These are phyloP conservation scores for Scophthalmus maximus DNA, from an alignment of 2,113 vertebrate species.

Conservation along the genomic window DNA sequence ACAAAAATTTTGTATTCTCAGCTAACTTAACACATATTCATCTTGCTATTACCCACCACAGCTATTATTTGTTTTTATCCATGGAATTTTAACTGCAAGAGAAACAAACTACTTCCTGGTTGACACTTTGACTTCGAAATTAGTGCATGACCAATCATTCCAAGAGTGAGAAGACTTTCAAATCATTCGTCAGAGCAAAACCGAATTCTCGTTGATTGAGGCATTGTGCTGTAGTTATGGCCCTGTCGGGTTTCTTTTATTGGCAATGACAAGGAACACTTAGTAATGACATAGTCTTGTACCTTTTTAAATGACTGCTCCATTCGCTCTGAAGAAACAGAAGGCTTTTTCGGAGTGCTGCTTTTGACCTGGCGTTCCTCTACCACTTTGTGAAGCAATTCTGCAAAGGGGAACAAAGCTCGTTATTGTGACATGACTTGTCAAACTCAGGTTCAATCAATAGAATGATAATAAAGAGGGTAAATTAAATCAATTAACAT, in stretches of 20 bases:
- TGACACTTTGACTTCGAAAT: constrained; percentile 40
- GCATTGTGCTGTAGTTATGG: constrained; percentile 45
- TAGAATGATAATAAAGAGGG: constrained; percentile 74
- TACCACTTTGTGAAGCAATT: constrained; percentile 81
- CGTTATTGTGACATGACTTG: constrained; percentile 73
- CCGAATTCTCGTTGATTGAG: constrained; percentile 24
- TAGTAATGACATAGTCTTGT: constrained; percentile 62
- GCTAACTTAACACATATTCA: constrained; percentile 77
- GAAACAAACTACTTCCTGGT: constrained; percentile 10
- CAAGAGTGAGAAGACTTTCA: constrained; percentile 20
- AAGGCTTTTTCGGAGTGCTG: constrained; percentile 84
- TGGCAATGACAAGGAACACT: constrained; percentile 74
- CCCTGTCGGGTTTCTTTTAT: constrained; percentile 64
- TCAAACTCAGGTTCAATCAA: constrained; percentile 69
- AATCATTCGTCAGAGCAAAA: constrained; percentile 33
- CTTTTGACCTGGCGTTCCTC: constrained; percentile 83
- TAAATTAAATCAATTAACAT: constrained; percentile 84
- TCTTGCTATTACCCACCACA: constrained; percentile 70
- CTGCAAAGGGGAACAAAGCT: constrained; percentile 86
- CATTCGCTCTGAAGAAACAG: constrained; percentile 80
- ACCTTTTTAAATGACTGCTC: constrained; percentile 89
- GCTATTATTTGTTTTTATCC: constrained; percentile 69
- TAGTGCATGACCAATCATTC: constrained; percentile 6
- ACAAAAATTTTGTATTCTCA: constrained; percentile 70
- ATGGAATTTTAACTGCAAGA: constrained; percentile 30